These are phyloP conservation scores for Neodontobutis hainanensis DNA, from an alignment of 2,113 vertebrate species.

Conservation along the genomic window DNA sequence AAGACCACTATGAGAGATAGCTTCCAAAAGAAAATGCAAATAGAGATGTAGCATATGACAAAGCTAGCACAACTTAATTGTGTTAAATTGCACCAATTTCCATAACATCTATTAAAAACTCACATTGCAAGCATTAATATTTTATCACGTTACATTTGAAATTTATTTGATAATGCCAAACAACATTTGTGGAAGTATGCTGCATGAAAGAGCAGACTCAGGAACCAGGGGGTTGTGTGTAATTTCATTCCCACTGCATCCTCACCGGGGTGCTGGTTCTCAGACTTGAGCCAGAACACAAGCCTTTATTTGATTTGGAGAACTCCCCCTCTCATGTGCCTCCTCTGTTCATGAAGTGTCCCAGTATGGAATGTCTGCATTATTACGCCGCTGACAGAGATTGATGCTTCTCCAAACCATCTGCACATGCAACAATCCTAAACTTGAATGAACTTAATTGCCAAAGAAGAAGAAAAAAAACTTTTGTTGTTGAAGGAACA, in stretches of 20 bases:
- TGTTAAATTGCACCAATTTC: not conserved
- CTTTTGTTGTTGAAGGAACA: conserved; percentile 29
- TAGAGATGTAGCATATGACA: conserved; percentile 27
- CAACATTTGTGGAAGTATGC: conserved; percentile 60
- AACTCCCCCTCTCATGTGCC: conserved; percentile 55
- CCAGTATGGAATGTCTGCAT: conserved; percentile 77
- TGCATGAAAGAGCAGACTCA: conserved; percentile 74
- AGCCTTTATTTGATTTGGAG: conserved; percentile 79
- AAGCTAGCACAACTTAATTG: conserved; percentile 12
- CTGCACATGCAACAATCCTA: conserved; percentile 69
- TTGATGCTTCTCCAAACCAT: conserved; percentile 72
- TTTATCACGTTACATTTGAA: conserved; percentile 59
- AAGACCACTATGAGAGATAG: conserved; percentile 33
- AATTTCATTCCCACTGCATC: conserved; percentile 77
- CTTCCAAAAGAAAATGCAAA: conserved; percentile 35
- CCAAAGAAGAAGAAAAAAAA: conserved; percentile 6
- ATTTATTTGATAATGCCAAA: conserved; percentile 58
- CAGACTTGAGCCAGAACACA: conserved; percentile 66
- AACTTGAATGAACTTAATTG: conserved; percentile 59
- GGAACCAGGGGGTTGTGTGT: conserved; percentile 63
- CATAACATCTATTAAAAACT: conserved; percentile 19
- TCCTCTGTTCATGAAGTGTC: conserved; percentile 66
- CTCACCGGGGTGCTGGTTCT: conserved; percentile 75
- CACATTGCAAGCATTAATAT: conserved; percentile 25
- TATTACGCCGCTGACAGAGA: conserved; percentile 77